Evolutionary conservation across 2,113 vertebrate genomes (phyloP).

Genomic region (Passer domesticus): DNA sequence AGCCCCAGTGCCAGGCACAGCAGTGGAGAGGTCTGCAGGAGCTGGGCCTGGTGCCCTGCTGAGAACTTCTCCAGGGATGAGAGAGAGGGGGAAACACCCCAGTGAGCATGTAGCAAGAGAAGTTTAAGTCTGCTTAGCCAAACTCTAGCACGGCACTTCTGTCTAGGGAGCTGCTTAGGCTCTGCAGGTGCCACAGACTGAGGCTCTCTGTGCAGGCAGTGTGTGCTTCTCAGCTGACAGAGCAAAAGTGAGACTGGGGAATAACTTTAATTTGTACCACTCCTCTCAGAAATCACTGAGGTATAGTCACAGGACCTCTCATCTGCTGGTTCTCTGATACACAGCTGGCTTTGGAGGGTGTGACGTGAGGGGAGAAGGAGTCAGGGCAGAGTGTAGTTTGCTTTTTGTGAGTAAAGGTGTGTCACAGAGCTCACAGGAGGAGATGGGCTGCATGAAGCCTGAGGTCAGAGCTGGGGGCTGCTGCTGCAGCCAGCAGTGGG

Average conservation of each 20-base stretch:
- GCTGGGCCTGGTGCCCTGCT: not conserved
- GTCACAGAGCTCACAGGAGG: not conserved
- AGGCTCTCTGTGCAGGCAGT: rapidly evolving
- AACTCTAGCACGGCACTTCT: not conserved
- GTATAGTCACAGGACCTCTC: not conserved
- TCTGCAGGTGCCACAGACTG: not conserved
- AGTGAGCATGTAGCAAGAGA: not conserved
- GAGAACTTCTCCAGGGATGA: not conserved
- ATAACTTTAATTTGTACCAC: not conserved
- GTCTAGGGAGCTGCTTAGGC: not conserved
- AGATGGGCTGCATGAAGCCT: not conserved
- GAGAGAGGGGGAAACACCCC: not conserved
- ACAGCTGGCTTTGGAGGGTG: not conserved
- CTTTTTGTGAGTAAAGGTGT: not conserved
- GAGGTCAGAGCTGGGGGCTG: not conserved
- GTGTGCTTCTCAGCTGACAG: not conserved
- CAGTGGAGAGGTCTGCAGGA: not conserved
- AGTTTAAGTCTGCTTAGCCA: not conserved
- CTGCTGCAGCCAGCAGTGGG: not conserved
- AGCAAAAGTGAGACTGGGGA: not conserved
- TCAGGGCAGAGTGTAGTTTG: not conserved
- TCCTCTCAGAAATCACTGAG: not conserved
- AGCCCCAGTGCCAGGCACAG: not conserved
- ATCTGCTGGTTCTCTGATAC: not conserved
- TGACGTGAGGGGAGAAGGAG: not conserved